Conservation (phyloP, 2,113 vertebrate species). For the Megaleporinus macrocephalus region DNA sequence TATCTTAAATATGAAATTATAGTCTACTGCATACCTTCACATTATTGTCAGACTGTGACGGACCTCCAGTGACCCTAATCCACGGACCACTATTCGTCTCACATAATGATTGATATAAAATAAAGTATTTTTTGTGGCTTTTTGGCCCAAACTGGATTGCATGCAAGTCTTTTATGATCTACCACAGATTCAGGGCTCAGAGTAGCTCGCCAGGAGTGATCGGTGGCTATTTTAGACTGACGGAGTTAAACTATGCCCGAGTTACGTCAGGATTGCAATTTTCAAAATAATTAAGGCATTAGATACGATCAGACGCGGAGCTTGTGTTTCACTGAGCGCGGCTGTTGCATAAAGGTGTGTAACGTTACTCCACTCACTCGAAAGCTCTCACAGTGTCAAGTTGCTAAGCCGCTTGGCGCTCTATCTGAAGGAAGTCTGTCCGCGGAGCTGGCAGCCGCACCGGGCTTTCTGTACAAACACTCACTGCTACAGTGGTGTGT, state of each 20-base stretch:
- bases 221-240: neutral
- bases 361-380: neutral
- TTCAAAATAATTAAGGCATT: neutral
- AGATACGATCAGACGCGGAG: neutral
- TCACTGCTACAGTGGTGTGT: slow-evolving; percentile 3
- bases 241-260: neutral
- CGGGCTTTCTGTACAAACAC: slow-evolving; percentile 24
- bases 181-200: neutral
- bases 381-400: slow-evolving; percentile 7
- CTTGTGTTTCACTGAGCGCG: neutral
- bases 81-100: too few relatives aligned
- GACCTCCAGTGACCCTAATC: too few relatives aligned
- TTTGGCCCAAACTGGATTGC: too few relatives aligned
- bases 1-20: too few relatives aligned
- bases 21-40: too few relatives aligned
- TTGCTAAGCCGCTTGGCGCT: slow-evolving; percentile 16
- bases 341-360: slow-evolving; percentile 1
- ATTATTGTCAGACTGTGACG: too few relatives aligned
- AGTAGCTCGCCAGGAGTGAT: neutral
- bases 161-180: neutral
- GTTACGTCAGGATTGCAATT: neutral
- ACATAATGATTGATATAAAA: too few relatives aligned
- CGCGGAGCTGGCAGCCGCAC: neutral
- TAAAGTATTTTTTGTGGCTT: too few relatives aligned
- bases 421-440: slow-evolving; percentile 3